phyloP scores from a whole-genome alignment of 2,888 invertebrate species.

The Entomobrya proxima region DNA sequence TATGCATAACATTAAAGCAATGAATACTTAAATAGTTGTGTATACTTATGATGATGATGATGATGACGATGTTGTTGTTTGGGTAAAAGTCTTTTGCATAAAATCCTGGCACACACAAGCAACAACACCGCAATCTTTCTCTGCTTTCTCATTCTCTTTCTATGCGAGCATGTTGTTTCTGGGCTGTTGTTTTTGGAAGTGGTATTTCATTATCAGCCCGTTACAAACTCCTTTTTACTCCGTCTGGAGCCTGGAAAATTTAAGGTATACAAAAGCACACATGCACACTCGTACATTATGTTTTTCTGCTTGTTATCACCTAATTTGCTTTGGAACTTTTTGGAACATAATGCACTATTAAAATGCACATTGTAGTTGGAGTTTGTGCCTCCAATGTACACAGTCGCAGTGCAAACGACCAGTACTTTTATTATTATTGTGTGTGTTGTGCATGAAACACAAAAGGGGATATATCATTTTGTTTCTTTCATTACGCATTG shows the following conservation, averaged over 20 bases:
- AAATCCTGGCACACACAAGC: background rate
- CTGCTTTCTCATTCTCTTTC: background rate
- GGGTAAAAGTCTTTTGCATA: background rate
- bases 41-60: background rate
- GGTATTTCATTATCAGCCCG: background rate
- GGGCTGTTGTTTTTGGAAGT: no score
- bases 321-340: background rate
- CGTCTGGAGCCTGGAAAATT: background rate
- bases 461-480: slow-evolving; percentile 7
- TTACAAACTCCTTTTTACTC: background rate
- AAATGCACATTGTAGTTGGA: background rate
- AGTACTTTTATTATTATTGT: background rate
- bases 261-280: background rate
- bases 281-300: background rate
- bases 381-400: no score
- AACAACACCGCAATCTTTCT: background rate
- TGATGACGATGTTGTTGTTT: background rate
- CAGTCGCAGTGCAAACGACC: no score
- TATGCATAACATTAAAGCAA: slow-evolving; percentile 16
- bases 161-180: background rate
- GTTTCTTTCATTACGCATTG: slow-evolving; percentile 4
- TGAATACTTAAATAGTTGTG: slow-evolving; percentile 34
- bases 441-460: background rate
- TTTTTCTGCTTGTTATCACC: slow-evolving; percentile 9
- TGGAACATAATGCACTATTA: slow-evolving; percentile 1